A percentile compares a stretch with the other conserved stretches of the same genome.
Evolutionary conservation across 2,888 invertebrate species (phyloP).

Genomic region (Gonocerus acuteangulatus): DNA sequence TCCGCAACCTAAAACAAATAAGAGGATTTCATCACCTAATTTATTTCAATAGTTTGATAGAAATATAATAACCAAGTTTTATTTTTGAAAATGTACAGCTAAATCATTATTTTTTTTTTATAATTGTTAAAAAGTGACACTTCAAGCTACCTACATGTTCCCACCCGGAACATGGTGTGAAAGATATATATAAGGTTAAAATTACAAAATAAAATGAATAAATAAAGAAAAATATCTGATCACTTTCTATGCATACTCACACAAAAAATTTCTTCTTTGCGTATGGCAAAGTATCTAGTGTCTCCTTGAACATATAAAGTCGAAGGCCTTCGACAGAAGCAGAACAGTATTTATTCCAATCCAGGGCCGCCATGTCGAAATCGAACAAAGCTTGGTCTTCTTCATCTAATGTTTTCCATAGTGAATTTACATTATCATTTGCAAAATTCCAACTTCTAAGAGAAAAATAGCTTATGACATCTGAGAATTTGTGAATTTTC

Average conservation of each 20-base stretch:
- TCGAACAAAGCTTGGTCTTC: conserved; percentile 58
- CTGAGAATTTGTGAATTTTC: conserved; percentile 64
- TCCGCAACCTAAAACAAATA: too few relatives aligned
- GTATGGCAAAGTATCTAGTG: conserved; percentile 61
- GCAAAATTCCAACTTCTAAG: conserved; percentile 67
- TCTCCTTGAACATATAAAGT: conserved; percentile 71
- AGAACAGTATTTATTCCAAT: conserved; percentile 67
- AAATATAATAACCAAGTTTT: too few relatives aligned
- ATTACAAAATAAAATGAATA: too few relatives aligned
- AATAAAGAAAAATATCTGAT: too few relatives aligned
- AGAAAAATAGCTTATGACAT: conserved; percentile 70
- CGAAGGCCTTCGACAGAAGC: conserved; percentile 65
- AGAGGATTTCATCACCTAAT: too few relatives aligned
- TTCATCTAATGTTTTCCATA: conserved; percentile 53
- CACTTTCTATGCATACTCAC: conserved; percentile 42
- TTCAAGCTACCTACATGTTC: too few relatives aligned
- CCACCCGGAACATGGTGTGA: too few relatives aligned
- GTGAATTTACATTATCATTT: conserved; percentile 52
- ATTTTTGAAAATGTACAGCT: too few relatives aligned
- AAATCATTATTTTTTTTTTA: too few relatives aligned
- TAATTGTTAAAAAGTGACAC: too few relatives aligned
- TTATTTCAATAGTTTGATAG: too few relatives aligned
- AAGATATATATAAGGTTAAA: too few relatives aligned
- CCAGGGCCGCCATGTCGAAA: conserved; percentile 62
- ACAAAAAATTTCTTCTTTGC: conserved; percentile 55